phyloP scores from a whole-genome alignment of 1,140 invertebrate species.

The Drosophila bocki region DNA sequence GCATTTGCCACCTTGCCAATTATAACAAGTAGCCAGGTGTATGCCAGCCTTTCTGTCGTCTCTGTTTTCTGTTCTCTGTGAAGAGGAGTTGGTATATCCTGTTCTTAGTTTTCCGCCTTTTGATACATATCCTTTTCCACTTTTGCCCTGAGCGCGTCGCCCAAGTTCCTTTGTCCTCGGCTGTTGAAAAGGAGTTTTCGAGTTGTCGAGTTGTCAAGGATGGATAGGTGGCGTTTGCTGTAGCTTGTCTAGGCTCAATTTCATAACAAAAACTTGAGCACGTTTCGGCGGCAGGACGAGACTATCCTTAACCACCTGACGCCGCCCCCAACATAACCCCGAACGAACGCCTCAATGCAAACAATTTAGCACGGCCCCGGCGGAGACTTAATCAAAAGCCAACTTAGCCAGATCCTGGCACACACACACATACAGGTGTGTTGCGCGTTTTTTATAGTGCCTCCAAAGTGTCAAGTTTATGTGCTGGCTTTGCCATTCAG shows the following conservation, averaged over 20 bases:
- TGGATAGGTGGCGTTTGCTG: conserved; percentile 13
- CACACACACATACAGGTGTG: not conserved
- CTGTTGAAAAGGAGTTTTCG: conserved; percentile 51
- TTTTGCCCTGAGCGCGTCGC: conserved; percentile 35
- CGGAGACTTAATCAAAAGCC: conserved; percentile 77
- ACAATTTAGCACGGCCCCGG: conserved; percentile 77
- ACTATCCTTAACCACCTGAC: conserved; percentile 15
- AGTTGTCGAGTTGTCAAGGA: conserved; percentile 25
- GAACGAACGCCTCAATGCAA: conserved; percentile 65
- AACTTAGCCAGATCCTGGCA: conserved; percentile 44
- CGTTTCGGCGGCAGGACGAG: conserved; percentile 47
- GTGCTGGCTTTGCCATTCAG: conserved; percentile 11
- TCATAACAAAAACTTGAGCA: conserved; percentile 82
- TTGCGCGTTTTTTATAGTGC: conserved; percentile 37
- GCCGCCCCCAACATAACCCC: conserved; percentile 22
- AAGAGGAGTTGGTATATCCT: conserved; percentile 58
- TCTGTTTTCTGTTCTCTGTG: conserved; percentile 6
- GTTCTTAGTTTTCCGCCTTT: conserved; percentile 75
- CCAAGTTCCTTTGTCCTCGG: conserved; percentile 62
- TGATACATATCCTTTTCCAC: conserved; percentile 66
- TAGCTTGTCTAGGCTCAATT: conserved; percentile 74
- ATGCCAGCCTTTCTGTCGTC: conserved; percentile 13
- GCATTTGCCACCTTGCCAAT: conserved; percentile 60
- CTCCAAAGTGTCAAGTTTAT: conserved; percentile 62
- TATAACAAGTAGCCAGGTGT: conserved; percentile 73